Percentiles rank a stretch among this genome's conserved stretches.
phyloP scores from a whole-genome alignment of 2,888 invertebrate genomes.

The Epinotia demarniana region DNA sequence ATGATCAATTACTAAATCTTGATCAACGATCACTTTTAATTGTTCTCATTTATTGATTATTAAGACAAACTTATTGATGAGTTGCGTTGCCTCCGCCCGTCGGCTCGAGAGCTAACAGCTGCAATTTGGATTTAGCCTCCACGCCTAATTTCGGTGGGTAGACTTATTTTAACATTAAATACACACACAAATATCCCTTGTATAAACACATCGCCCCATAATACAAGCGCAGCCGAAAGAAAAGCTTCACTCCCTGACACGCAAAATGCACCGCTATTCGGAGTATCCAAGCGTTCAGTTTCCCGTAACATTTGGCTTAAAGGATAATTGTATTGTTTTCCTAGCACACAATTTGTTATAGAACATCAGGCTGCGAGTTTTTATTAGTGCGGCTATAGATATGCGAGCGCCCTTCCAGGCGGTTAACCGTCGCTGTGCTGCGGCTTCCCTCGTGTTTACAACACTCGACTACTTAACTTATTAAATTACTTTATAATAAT shows the following conservation, averaged over 20 bases:
- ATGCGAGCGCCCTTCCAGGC: conserved; percentile 26
- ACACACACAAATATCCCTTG: conserved; percentile 81
- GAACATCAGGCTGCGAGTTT: conserved; percentile 51
- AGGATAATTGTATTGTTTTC: conserved; percentile 62
- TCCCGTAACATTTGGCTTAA: conserved; percentile 47
- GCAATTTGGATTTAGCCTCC: conserved; percentile 80
- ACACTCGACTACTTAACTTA: conserved; percentile 15
- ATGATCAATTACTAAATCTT: background rate
- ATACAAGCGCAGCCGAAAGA: conserved; percentile 66
- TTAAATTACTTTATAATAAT: background rate
- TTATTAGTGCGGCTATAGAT: conserved; percentile 25
- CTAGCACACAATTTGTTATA: conserved; percentile 60
- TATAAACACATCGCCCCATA: conserved; percentile 81
- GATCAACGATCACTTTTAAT: background rate
- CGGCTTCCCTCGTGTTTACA: conserved; percentile 22
- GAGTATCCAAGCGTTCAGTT: conserved; percentile 50
- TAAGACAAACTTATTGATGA: conserved; percentile 4
- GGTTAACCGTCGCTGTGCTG: conserved; percentile 22
- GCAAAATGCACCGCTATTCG: conserved; percentile 57
- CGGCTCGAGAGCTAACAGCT: conserved; percentile 71
- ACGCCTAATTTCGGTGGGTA: conserved; percentile 82
- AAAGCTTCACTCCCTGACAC: conserved; percentile 62
- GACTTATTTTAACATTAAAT: conserved; percentile 84
- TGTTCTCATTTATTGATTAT: background rate
- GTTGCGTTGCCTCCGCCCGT: conserved; percentile 48